Base-by-base conservation (phyloP, 2,888 invertebrate species). In the Thereva unica region DNA sequence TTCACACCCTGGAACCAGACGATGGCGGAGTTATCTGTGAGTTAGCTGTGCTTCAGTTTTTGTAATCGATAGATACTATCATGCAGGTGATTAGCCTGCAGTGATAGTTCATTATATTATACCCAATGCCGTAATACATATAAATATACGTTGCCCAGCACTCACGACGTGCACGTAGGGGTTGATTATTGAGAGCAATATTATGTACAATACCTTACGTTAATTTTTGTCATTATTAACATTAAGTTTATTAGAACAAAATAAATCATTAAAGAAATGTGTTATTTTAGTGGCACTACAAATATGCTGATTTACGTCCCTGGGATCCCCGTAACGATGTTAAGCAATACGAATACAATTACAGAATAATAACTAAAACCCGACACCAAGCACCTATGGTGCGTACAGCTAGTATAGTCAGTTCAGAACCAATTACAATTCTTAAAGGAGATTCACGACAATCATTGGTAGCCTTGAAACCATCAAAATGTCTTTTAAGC, bases 291-390 rank as follows among this genome's bases (percentile, higher is more conserved):
- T 93, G 91, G 90, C 82, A 88, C 12, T 93, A 93, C 77, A 89
- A 88, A 72, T 85, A 89, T 76, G 88, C 90, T 3, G 93, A 93
- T 80, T 83, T 89, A 66, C 83, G 95, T 49, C 93, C 95, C 0
- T 97, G 97, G 96, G 92, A 94, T 82, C 85, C 88, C 0, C 84
- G 89, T 65, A 93, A 93, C 71, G 96, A 97, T 78, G 79, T 93
- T 35, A 83, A 91, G 70, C 96, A 96, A 76, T 95, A 89, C 78
- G 96, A 97, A 77, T 85, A 87, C 5, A 87, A 92, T 64, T 95
- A 89, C 78, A 83, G 89, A 57, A 89, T 96, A 45, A 84, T 88
- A 66, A 92, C 93, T 1, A 87, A 90, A 78, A 90, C 91, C 5
- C 84, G 87, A 66, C 90, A 90, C 77, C 86, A 86, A 72, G 89